Base-by-base conservation (phyloP, 2,888 invertebrate genomes). In the Cryptus armator region DNA sequence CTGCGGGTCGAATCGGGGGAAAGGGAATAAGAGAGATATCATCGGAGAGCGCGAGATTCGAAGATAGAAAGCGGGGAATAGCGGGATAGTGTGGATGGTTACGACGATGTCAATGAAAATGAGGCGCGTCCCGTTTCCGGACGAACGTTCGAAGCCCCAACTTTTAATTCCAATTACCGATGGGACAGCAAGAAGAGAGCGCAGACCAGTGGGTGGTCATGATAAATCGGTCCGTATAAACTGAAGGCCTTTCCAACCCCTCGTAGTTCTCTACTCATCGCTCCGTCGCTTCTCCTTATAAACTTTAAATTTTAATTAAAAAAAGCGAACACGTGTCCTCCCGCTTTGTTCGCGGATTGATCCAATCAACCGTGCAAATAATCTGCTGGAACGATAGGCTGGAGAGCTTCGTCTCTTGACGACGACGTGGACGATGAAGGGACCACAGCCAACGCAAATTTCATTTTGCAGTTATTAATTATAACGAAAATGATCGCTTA, bases 121-220 rank as follows among this genome's bases (percentile, higher is more conserved):
- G 66, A 48, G 64, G 46, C 37, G 19, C 19, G n/a, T 29, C 48
- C 19, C 24, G 51, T 68, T 80, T 51, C 16, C 19, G 14, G 43
- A 10, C 16, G 46, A 46, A 5, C 12, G 64, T 64, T 64, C n/a
- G 75, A 10, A 9, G 5, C 37, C 32, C 56, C 19, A 84, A 77
- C 79, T 74, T 81, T 81, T 84, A 44, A 84, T 84, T 81, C 59
- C 81, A 84, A 80, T 84, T 81, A 81, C 62, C 44, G 76, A 56
- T 37, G 10, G 64, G 48, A 66, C 72, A 59, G 66, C 71, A 37
- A 74, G 46, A 53, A 19, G 43, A 53, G 48, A 24, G 51, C 32
- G 48, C 46, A n/a, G 66, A 14, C 44, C 46, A 43, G 78, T 48
- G 68, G 79, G 64, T 68, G 77, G 67, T 68, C 43, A 68, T 74